Conservation (phyloP, 2,797 vertebrate genomes). For the Scomberomorus guttatus region DNA sequence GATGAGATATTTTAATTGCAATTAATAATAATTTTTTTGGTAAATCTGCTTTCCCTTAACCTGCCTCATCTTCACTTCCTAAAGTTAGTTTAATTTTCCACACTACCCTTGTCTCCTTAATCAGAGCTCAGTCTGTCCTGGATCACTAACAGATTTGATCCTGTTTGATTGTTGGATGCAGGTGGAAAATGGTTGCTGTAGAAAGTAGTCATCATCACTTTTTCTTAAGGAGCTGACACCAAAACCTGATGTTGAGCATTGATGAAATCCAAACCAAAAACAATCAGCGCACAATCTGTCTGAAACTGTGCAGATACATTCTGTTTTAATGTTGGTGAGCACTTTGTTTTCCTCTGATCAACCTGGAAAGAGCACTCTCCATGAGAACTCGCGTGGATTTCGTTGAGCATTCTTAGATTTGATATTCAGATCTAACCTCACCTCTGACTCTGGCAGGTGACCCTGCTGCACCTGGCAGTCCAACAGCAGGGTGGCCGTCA, state of each 20-base stretch:
- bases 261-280: too few relatives aligned
- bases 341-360: too few relatives aligned
- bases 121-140: neutral
- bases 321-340: too few relatives aligned
- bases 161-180: neutral
- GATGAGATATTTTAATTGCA: neutral
- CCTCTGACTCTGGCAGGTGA: constrained; percentile 51
- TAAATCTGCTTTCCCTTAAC: neutral
- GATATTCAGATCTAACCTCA: constrained; percentile 5
- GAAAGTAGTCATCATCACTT: too few relatives aligned
- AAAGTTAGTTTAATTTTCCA: neutral
- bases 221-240: too few relatives aligned
- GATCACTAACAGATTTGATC: too few relatives aligned
- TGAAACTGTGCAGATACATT: too few relatives aligned
- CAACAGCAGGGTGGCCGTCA: constrained; percentile 53
- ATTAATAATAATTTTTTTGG: too few relatives aligned
- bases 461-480: constrained; percentile 54
- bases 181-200: neutral
- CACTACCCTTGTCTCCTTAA: neutral
- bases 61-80: neutral
- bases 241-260: too few relatives aligned
- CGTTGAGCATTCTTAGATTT: neutral
- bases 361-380: too few relatives aligned
- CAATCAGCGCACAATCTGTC: too few relatives aligned
- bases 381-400: too few relatives aligned